Evolutionary conservation across 2,888 invertebrate genomes (phyloP).

Genomic region (Chorisops tibialis): DNA sequence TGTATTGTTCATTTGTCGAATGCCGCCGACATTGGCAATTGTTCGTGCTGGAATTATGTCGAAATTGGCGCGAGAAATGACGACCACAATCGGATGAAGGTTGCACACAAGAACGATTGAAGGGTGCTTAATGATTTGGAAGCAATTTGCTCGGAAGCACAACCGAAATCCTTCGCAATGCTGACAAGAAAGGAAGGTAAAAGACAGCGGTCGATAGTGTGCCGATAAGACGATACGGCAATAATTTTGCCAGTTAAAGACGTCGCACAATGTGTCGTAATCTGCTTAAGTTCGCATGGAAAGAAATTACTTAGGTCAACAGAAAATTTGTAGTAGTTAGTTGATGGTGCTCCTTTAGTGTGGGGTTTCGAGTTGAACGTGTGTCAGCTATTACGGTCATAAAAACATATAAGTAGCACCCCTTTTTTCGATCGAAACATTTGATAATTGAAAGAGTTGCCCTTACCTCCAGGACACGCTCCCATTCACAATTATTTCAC

Average conservation of each 20-base stretch:
- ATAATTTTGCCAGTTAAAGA: too few species aligned
- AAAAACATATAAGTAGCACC: neutral
- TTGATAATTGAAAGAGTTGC: slow-evolving; percentile 12
- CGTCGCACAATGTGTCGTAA: neutral
- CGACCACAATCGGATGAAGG: slow-evolving; percentile 28
- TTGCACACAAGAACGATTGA: slow-evolving; percentile 15
- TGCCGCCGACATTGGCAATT: slow-evolving; percentile 6
- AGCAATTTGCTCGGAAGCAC: slow-evolving; percentile 35
- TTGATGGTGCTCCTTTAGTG: too few species aligned
- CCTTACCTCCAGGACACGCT: slow-evolving; percentile 1
- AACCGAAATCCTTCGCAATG: neutral
- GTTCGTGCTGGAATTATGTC: neutral
- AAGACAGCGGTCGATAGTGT: neutral
- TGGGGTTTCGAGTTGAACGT: neutral
- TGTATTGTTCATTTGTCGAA: slow-evolving; percentile 1
- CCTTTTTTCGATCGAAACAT: neutral
- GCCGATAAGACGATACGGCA: neutral
- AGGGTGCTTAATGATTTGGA: slow-evolving; percentile 39
- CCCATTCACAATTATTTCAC: neutral
- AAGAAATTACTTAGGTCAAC: slow-evolving; percentile 8
- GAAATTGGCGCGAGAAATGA: neutral
- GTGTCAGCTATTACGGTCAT: too few species aligned
- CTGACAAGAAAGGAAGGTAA: neutral
- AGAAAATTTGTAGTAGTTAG: neutral
- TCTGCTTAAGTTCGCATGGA: neutral